Base-by-base conservation (phyloP, 2,797 vertebrate genomes). In the Microctenopoma steveboyesi region DNA sequence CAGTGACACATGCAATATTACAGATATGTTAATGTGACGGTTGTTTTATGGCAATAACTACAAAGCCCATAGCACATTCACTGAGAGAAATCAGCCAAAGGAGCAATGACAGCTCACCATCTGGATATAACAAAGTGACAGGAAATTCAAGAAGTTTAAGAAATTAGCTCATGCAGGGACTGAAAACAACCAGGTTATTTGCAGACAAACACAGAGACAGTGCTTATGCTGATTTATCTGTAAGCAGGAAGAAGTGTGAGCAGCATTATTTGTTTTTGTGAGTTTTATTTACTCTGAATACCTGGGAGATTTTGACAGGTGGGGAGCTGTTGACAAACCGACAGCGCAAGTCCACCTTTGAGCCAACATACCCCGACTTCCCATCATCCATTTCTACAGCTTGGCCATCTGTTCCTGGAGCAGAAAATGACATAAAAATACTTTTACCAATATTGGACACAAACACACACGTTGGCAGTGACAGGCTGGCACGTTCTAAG, bases 271-370 rank as follows among this genome's bases (percentile, higher is more conserved):
- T 45, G 2, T 12, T 46, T 52, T 37, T 25, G 6, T 9, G 15
- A 42, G 0, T 11, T 43, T 4, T 46, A 43, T 18, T 60, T 8
- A 18, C 79, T 0, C 93, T 52, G 12, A 63, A 15, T 87, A 97
- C 96, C 91, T 99, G 97, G 0, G 97, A 98, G 91, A 99, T 97
- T 93, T 97, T 98, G 86, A 98, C 97, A 0, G 84, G 94, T 13
- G 96, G 95, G 58, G 92, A 89, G 0, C 94, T 95, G 91, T 97
- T 99, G 87, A 95, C 91, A 79, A 98, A 97, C 64, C 91, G 95
- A 83, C 97, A 99, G 78, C 95, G 94, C 12, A 99, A 95, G 62
- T 97, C 94, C 82, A 98, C 95, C 1, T 96, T 95, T 0, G 95
- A 94, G 66, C 96, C 96, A 0, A 95, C 92, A 72, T 95, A 97